Conservation (phyloP, 2,113 vertebrate genomes). For the Istiophorus platypterus region DNA sequence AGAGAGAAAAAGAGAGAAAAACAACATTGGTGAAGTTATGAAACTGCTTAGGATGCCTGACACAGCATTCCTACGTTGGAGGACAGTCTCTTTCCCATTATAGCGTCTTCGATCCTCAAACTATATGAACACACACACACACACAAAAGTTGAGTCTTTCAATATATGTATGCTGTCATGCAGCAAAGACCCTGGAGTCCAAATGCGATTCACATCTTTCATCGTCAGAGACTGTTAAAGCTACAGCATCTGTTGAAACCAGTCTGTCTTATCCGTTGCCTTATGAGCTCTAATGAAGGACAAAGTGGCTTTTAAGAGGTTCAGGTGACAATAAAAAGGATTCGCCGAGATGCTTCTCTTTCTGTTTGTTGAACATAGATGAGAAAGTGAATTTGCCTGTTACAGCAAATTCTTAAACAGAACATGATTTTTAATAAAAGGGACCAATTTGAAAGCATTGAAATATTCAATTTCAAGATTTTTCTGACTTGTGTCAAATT, state of each 20-base stretch:
- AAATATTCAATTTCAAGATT: background rate
- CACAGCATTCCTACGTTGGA: background rate
- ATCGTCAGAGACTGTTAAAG: slow-evolving; percentile 16
- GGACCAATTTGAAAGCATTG: background rate
- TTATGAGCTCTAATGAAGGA: slow-evolving; percentile 53
- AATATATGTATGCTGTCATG: background rate
- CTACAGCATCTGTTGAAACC: slow-evolving; percentile 56
- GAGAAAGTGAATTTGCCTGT: slow-evolving; percentile 29
- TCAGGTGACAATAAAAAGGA: slow-evolving; percentile 37
- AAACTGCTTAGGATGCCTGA: background rate
- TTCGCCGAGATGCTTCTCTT: slow-evolving; percentile 21
- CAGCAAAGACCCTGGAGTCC: slow-evolving; percentile 12
- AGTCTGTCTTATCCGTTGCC: slow-evolving; percentile 37
- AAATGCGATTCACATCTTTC: slow-evolving; percentile 51
- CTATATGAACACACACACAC: background rate
- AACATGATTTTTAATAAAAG: background rate
- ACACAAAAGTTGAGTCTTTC: background rate
- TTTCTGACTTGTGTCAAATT: background rate
- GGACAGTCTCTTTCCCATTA: no score
- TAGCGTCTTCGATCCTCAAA: background rate
- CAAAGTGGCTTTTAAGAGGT: slow-evolving; percentile 51
- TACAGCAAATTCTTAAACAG: background rate
- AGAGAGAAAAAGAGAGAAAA: slow-evolving; percentile 9
- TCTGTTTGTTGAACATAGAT: background rate
- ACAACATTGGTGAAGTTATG: background rate